Percentiles rank a stretch among this genome's conserved stretches.
Evolutionary conservation across 2,797 vertebrate species (phyloP).

Genomic region (Otolemur crassicaudatus): DNA sequence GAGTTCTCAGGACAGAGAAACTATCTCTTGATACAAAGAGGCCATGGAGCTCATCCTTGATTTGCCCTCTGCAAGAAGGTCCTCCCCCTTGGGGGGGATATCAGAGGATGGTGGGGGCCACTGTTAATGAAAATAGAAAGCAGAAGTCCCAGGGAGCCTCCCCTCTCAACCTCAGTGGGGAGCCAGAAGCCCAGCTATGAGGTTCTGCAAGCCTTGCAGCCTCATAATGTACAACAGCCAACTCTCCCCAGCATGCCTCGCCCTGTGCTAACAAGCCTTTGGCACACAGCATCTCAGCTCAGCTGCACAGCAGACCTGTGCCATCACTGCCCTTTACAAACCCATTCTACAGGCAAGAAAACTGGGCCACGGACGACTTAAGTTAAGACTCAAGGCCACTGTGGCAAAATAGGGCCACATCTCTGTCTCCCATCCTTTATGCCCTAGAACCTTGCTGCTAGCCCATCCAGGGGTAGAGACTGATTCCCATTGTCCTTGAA

Average conservation of each 20-base stretch:
- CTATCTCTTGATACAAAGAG: neutral
- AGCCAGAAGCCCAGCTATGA: fast-evolving
- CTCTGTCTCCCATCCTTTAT: fast-evolving
- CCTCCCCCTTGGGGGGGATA: too few relatives aligned
- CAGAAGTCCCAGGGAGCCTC: neutral
- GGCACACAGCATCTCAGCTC: neutral
- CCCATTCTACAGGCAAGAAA: neutral
- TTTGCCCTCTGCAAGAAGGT: neutral
- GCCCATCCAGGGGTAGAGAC: neutral
- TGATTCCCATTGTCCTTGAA: neutral
- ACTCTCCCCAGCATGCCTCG: neutral
- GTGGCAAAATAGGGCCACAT: neutral
- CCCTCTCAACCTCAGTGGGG: neutral
- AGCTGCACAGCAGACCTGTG: neutral
- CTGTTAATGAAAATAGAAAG: neutral
- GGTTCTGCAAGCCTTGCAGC: neutral
- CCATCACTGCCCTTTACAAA: neutral
- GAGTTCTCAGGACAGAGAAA: neutral
- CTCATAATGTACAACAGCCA: neutral
- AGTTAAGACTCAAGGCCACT: neutral
- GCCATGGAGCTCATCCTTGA: neutral
- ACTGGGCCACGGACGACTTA: neutral
- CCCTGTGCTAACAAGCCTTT: too few relatives aligned
- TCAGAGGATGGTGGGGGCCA: neutral
- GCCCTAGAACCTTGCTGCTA: neutral